Base-by-base conservation (phyloP, 2,888 invertebrate genomes). In the Noctua janthina region DNA sequence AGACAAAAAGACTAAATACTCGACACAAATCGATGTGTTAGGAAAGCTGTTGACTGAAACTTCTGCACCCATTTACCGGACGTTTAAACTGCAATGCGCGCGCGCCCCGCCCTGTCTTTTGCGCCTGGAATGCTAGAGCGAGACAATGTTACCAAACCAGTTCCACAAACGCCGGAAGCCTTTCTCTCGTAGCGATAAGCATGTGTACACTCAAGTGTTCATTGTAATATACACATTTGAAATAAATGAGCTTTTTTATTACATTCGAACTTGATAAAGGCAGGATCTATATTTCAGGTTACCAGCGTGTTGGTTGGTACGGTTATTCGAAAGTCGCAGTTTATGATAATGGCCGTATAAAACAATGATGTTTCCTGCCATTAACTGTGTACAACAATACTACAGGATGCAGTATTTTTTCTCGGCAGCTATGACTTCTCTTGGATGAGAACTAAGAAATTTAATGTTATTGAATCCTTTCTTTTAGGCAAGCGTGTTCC, bases 81-180 rank as follows among this genome's bases (percentile, higher is more conserved):
- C 7, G 43, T 43, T 74, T 87, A 89, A 89, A 90, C 88, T 91
- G 92, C 92, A 91, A 88, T 90, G 91, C 91, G 81, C 85, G 82
- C 85, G 86, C 87, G 85, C 89, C 89, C 86, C 89, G 86, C 90
- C 88, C 89, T 90, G 90, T 91, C 89, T 91, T 89, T 91, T 90
- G 90, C 91, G 91, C 92, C 88, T 91, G 91, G 90, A 90, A 87
- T 88, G 90, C 86, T 88, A 89, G 91, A 91, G 88, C 84, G 92
- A 90, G 92, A 93, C 86, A 87, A 89, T 89, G 78, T 81, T 88
- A 80, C 76, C 76, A 91, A 93, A 95, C 95, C 93, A 91, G 95
- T 94, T 93, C 86, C 88, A 91, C 90, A 93, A 92, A 93, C 93
- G 92, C 94, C 95, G 95, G 95, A 95, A 95, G 93, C 94, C 93